A percentile compares a stretch with the other conserved stretches of the same genome.
phyloP scores from a whole-genome alignment of 2,888 invertebrate genomes.

The Pilophorus perplexus region DNA sequence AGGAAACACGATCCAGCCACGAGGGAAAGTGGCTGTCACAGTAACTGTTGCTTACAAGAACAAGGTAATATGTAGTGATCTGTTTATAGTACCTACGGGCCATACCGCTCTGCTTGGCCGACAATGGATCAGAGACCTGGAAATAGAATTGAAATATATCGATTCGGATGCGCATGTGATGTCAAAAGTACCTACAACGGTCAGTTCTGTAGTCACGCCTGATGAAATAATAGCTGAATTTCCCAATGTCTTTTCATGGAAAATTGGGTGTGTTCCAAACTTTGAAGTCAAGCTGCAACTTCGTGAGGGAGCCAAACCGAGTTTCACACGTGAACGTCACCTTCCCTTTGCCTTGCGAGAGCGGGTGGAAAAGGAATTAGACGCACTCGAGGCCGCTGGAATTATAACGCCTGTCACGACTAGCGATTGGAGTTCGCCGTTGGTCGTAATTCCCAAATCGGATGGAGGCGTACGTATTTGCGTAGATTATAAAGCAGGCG shows the following conservation, averaged over 20 bases:
- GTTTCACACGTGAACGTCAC: slow-evolving; percentile 29
- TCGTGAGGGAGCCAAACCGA: slow-evolving; percentile 34
- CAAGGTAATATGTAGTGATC: background rate
- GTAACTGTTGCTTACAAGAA: background rate
- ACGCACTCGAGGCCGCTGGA: slow-evolving; percentile 28
- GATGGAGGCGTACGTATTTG: slow-evolving; percentile 40
- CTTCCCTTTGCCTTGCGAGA: slow-evolving; percentile 37
- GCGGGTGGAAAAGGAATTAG: slow-evolving; percentile 35
- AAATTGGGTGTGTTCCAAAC: slow-evolving; percentile 41
- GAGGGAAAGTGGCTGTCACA: slow-evolving; percentile 17
- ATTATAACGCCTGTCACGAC: slow-evolving; percentile 35
- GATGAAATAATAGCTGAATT: background rate
- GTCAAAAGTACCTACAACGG: too few relatives aligned
- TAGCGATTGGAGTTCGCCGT: slow-evolving; percentile 37
- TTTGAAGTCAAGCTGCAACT: slow-evolving; percentile 33
- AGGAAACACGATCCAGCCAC: slow-evolving; percentile 18
- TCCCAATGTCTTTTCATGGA: background rate
- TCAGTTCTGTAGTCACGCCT: background rate
- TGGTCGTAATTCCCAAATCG: slow-evolving; percentile 27
- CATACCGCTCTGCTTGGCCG: slow-evolving; percentile 25
- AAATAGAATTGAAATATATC: slow-evolving; percentile 19
- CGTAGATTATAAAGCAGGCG: slow-evolving; percentile 45
- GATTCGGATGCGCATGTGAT: too few relatives aligned
- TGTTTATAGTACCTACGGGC: slow-evolving; percentile 35
- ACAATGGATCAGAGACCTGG: slow-evolving; percentile 29